A percentile compares a stretch with the other conserved stretches of the same genome.
phyloP scores from a whole-genome alignment of 37 sponge, comb jelly and placozoan species.

The Haliclona indistincta region DNA sequence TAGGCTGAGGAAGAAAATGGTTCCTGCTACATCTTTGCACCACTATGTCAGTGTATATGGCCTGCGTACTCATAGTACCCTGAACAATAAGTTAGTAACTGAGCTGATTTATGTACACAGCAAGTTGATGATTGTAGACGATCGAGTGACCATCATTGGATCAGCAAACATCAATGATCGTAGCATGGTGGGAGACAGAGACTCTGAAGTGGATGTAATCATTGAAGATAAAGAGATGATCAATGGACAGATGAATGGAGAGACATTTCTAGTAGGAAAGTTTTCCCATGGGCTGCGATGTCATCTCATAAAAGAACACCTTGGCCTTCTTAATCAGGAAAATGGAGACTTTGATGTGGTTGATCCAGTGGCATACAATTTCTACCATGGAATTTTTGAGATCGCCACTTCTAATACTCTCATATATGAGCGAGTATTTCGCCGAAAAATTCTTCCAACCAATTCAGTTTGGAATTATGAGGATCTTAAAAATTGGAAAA shows the following conservation, averaged over 20 bases:
- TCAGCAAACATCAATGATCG: constrained; percentile 78
- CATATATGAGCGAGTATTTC: constrained; percentile 18
- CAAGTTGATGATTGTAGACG: constrained; percentile 66
- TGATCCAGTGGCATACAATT: too few species aligned
- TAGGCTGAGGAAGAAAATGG: constrained; percentile 6
- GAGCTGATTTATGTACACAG: constrained; percentile 56
- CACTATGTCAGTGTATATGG: constrained; percentile 44
- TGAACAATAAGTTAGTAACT: constrained; percentile 27
- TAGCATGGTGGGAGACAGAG: constrained; percentile 59
- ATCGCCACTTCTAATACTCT: not conserved
- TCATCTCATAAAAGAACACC: constrained; percentile 47
- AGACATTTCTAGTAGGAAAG: constrained; percentile 31
- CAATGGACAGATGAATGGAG: constrained; percentile 41
- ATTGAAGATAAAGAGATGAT: constrained; percentile 47
- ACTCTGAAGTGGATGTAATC: constrained; percentile 52
- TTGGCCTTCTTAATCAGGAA: too few species aligned
- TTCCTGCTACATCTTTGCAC: constrained; percentile 8
- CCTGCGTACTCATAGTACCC: constrained; percentile 24
- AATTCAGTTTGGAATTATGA: too few species aligned
- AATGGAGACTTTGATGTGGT: too few species aligned
- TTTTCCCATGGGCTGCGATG: constrained; percentile 49
- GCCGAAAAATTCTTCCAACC: constrained; percentile 5
- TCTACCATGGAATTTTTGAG: not conserved
- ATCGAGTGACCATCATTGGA: constrained; percentile 52
- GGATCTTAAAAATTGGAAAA: not conserved